Evolutionary conservation across 1,140 invertebrate genomes (phyloP), one percentile per base, ranked within the genome.

Genomic region (Branchinecta lynchi): DNA sequence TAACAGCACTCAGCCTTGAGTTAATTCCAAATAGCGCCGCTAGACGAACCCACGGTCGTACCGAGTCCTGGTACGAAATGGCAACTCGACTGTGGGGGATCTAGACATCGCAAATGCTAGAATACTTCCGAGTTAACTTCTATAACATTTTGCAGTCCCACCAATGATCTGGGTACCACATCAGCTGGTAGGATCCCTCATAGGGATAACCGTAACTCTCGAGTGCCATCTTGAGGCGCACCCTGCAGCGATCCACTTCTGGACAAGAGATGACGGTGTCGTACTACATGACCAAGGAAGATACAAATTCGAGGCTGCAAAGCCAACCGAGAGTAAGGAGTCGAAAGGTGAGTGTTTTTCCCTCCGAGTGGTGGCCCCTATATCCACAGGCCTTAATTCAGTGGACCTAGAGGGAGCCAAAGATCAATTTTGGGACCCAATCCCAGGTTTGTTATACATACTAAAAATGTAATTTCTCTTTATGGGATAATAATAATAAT

Each of bases 161-260:
- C 91, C 91, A 8, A 89, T 90, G 87, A 79, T 92, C 67, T 89
- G 85, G 87, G 92, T 94, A 75, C 90, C 90, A 0, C 90, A 93
- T 79, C 91, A 93, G 78, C 81, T 93, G 72, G 89, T 94, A 32
- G 89, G 90, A 15, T 87, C 87, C 51, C 88, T 88, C 6, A 79
- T 87, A 66, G 87, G 86, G 51, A 89, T 86, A 75, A 86, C 87
- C 66, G 88, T 93, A 8, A 90, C 87, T 1, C 78, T 95, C 66
- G 90, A 93, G 78, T 94, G 92, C 78, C 86, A 88, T 76, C 90
- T 90, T 2, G 92, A 94, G 78, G 90, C 91, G 8, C 89, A 92
- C 80, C 92, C 92, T 7, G 89, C 87, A 7, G 92, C 91, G 8
- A 82, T 93, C 32, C 93, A 93, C 79, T 93, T 93, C 77, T 95